Conservation (phyloP, 2,888 invertebrate species). For the Sinopyrophorus schimmeli region DNA sequence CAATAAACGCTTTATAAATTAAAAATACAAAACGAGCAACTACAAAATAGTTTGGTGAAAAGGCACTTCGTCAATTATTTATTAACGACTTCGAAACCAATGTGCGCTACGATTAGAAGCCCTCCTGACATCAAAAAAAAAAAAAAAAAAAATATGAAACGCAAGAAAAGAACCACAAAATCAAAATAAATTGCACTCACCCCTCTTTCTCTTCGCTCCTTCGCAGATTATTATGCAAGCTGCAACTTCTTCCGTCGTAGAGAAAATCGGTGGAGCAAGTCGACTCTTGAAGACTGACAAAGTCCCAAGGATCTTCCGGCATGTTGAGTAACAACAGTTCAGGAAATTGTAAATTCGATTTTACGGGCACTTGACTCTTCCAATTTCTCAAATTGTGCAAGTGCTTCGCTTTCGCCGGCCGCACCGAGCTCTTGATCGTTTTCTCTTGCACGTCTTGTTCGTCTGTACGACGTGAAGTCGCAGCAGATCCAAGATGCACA, state of each 20-base stretch:
- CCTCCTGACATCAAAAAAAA: too few relatives aligned
- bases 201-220: constrained; percentile 11
- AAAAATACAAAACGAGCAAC: too few relatives aligned
- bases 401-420: constrained; percentile 1
- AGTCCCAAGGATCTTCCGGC: constrained; percentile 32
- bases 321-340: constrained; percentile 38
- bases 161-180: too few relatives aligned
- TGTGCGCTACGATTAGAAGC: too few relatives aligned
- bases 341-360: constrained; percentile 36
- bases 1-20: too few relatives aligned
- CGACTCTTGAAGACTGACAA: constrained; percentile 15
- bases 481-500: constrained; percentile 64
- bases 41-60: too few relatives aligned
- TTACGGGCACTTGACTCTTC: constrained; percentile 20
- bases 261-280: constrained; percentile 15
- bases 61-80: too few relatives aligned
- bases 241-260: constrained; percentile 10
- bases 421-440: constrained; percentile 29
- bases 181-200: too few relatives aligned
- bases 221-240: constrained; percentile 9
- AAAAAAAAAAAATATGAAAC: too few relatives aligned
- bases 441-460: constrained; percentile 43
- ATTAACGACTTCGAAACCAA: too few relatives aligned
- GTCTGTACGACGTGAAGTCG: constrained; percentile 61
- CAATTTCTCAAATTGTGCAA: constrained; percentile 31